Percentiles rank a stretch among this genome's conserved stretches.
Evolutionary conservation across 2,888 invertebrate species (phyloP).

Genomic region (Cancer borealis): DNA sequence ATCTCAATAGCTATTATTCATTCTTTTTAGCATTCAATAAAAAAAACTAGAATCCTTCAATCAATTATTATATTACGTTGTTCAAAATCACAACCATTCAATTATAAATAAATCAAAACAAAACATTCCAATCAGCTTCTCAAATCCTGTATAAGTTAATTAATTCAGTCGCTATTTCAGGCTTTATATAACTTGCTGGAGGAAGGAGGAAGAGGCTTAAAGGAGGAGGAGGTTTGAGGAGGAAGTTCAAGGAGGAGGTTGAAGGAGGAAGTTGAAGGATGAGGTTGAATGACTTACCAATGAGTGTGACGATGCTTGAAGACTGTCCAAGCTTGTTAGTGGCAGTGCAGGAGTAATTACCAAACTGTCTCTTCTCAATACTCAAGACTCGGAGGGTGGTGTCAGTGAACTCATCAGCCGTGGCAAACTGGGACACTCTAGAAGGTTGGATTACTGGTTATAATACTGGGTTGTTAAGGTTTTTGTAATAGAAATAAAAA

Average conservation of each 20-base stretch:
- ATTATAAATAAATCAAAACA: too few relatives aligned
- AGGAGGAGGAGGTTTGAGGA: too few relatives aligned
- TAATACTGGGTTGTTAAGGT: too few relatives aligned
- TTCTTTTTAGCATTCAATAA: too few relatives aligned
- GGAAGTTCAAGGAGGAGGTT: too few relatives aligned
- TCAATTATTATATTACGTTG: too few relatives aligned
- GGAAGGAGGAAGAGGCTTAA: not conserved
- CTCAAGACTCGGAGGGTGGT: conserved; percentile 93
- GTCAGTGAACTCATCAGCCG: conserved; percentile 94
- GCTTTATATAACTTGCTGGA: not conserved
- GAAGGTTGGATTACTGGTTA: conserved; percentile 17
- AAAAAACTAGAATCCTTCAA: too few relatives aligned
- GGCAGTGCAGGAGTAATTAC: conserved; percentile 89
- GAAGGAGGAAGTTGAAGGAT: too few relatives aligned
- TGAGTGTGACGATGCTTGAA: conserved; percentile 89
- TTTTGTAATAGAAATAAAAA: too few relatives aligned
- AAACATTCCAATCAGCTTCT: not conserved
- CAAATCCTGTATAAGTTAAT: not conserved
- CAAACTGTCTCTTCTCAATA: conserved; percentile 91
- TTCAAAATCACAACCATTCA: too few relatives aligned
- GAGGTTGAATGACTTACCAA: conserved; percentile 84
- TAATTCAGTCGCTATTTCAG: not conserved
- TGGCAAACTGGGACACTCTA: conserved; percentile 93
- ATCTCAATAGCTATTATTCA: not conserved
- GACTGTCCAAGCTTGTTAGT: conserved; percentile 91